Base-by-base conservation (phyloP, 2,888 invertebrate genomes). In the Tricholauxania praeusta region DNA sequence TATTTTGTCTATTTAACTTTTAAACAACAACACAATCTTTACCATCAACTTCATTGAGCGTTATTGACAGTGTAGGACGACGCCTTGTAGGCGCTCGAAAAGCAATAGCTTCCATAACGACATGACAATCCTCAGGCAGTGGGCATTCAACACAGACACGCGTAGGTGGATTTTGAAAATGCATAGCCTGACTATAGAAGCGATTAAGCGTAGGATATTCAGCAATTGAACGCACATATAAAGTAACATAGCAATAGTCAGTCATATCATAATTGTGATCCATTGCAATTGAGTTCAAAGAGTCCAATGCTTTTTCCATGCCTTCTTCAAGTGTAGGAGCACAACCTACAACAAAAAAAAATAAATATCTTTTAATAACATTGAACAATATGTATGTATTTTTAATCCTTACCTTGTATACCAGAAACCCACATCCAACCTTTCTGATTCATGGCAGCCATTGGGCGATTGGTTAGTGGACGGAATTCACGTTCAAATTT, bases 341-440 rank as follows among this genome's bases (percentile, higher is more conserved):
- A 80, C 91, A 90, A 28, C 95, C 84, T 84, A 55, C 51, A 53
- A 57, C 10, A 14, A 57, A 12, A 72, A 68, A 39, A 59, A 65
- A 49, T 14, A 65, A 52, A 69, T n/a, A 52, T 22, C 19, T 66
- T 39, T 12, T 32, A 32, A 17, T 51, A 47, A 28, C 28, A 17
- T 53, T 52, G 12, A 14, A 55, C 19, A 62, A 51, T 14, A n/a
- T 32, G 19, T 53, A 47, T 47, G 12, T 63, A 14, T 47, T 5
- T 2, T 17, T n/a, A n/a, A 28, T 62, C 72, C 69, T 76, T 77
- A 84, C 84, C 95, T 76, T 92, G 91, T 72, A 96, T 90, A 52
- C 94, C 94, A 22, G 94, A 93, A 70, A 95, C 91, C 91, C 94
- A 96, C 86, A 93, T 91, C 95, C 96, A 96, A 60, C 96, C 96